Percentiles rank a stretch among this genome's conserved stretches.
These are phyloP conservation scores for Holotrichia oblita DNA, from an alignment of 1,140 invertebrate genomes.

Conservation along the genomic window DNA sequence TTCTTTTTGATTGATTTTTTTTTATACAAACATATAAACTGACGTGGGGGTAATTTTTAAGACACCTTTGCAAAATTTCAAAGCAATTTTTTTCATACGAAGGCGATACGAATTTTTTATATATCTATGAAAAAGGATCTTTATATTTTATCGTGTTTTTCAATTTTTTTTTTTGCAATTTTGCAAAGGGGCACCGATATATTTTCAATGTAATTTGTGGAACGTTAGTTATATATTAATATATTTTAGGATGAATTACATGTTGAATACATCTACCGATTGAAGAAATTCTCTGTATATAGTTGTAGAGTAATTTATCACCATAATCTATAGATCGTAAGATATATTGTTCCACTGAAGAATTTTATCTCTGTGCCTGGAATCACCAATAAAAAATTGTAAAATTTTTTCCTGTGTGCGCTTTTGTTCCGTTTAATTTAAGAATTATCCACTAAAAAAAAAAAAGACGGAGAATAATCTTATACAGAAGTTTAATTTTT, in stretches of 20 bases:
- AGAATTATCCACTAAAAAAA: too few species aligned
- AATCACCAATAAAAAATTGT: slow-evolving; percentile 57
- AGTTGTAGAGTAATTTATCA: slow-evolving; percentile 33
- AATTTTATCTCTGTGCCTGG: slow-evolving; percentile 61
- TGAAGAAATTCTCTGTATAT: slow-evolving; percentile 22
- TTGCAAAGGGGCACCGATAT: background rate
- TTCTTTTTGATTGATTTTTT: background rate
- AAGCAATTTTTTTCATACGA: background rate
- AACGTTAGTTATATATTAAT: slow-evolving; percentile 30
- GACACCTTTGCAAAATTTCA: background rate
- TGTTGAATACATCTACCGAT: slow-evolving; percentile 52
- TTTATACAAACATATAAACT: background rate
- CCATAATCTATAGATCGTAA: slow-evolving; percentile 48
- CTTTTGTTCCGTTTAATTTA: too few species aligned
- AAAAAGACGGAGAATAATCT: too few species aligned
- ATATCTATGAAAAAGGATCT: too few species aligned
- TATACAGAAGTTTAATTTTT: too few species aligned
- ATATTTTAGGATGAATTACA: slow-evolving; percentile 45
- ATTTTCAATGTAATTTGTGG: slow-evolving; percentile 36
- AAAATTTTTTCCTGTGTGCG: too few species aligned
- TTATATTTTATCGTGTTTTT: too few species aligned
- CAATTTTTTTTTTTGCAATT: background rate
- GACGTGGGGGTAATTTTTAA: background rate
- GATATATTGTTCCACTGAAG: slow-evolving; percentile 55
- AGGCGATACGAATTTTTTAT: background rate